Percentiles rank a stretch among this genome's conserved stretches.
Evolutionary conservation across 2,797 vertebrate genomes (phyloP).

Genomic region (Parauchenoglanis ngamensis): DNA sequence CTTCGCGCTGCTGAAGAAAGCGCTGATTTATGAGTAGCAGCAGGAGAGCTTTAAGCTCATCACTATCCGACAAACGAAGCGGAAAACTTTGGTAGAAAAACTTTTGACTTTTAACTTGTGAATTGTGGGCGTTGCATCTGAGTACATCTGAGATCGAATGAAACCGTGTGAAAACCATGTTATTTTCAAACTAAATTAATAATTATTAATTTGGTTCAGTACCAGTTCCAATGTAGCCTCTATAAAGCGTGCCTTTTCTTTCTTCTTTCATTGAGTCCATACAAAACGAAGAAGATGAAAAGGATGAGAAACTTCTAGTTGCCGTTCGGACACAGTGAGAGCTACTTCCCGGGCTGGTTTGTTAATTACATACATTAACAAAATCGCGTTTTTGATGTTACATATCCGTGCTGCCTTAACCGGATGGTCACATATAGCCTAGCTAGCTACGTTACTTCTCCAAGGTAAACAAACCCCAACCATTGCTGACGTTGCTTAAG

Average conservation of each 20-base stretch:
- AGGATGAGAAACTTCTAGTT: constrained; percentile 25
- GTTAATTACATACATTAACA: not conserved
- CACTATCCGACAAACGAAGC: not conserved
- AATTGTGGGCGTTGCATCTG: not conserved
- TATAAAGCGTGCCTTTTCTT: not conserved
- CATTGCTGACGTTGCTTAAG: not conserved
- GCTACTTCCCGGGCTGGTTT: not conserved
- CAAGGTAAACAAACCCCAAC: not conserved
- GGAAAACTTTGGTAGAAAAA: not conserved
- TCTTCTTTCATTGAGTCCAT: not conserved
- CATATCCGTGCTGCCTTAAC: not conserved
- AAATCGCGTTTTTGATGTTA: not conserved
- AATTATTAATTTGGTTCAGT: no score
- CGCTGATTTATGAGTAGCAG: constrained; percentile 16
- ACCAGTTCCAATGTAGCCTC: not conserved
- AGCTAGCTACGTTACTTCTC: not conserved
- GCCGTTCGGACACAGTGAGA: not conserved
- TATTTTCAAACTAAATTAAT: not conserved
- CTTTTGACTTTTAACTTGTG: not conserved
- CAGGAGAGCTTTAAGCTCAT: not conserved
- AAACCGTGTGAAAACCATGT: not conserved
- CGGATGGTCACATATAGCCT: not conserved
- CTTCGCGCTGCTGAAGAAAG: constrained; percentile 15
- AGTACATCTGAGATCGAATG: not conserved
- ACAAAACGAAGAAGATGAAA: constrained; percentile 8